These are phyloP conservation scores for Campylomormyrus numenius DNA, from an alignment of 2,113 vertebrate species.

Conservation along the genomic window DNA sequence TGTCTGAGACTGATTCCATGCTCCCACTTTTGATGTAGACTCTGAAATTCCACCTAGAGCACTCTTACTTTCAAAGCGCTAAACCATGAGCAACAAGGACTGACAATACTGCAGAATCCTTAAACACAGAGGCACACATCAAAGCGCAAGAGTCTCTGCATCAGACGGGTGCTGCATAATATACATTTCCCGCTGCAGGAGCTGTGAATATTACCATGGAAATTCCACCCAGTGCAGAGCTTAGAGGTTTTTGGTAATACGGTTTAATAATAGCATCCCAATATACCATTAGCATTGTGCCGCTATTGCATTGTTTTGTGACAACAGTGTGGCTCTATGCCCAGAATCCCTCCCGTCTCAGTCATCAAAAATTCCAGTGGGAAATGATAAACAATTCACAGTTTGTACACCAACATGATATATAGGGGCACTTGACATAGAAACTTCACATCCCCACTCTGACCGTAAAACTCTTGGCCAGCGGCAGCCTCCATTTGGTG, in stretches of 20 bases:
- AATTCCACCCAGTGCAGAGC: not conserved
- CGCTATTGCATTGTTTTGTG: not conserved
- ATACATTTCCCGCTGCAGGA: not conserved
- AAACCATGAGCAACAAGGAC: constrained; percentile 3
- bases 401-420: not conserved
- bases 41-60: not conserved
- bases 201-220: not conserved
- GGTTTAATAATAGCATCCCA: not conserved
- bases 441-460: not conserved
- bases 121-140: constrained; percentile 7
- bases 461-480: not conserved
- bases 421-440: not conserved
- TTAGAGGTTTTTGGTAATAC: not conserved
- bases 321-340: not conserved
- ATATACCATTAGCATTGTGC: not conserved
- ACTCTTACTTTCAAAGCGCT: not conserved
- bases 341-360: not conserved
- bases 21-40: not conserved
- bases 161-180: not conserved
- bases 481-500: not conserved
- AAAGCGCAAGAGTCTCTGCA: not conserved
- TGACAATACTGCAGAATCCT: constrained; percentile 4
- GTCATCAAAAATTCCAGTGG: not conserved
- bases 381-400: constrained; percentile 10
- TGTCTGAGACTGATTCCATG: not conserved